Percentiles rank a stretch among this genome's conserved stretches.
These are phyloP conservation scores for Tromatobia lineatoria DNA, from an alignment of 2,888 invertebrate species.

Conservation along the genomic window DNA sequence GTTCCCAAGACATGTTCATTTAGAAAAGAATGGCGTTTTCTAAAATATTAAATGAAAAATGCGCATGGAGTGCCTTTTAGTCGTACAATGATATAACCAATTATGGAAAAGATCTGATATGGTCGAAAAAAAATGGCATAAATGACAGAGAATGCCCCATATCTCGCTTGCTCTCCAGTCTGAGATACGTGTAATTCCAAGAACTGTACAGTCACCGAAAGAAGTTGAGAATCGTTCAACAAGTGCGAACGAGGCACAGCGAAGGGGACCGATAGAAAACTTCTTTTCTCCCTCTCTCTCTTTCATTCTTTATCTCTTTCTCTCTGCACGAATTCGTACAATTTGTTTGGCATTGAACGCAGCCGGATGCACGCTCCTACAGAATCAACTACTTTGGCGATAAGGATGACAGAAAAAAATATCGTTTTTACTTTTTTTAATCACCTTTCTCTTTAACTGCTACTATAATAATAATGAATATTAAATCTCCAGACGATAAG, in stretches of 20 bases:
- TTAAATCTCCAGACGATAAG: not conserved
- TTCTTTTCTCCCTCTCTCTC: conserved; percentile 3
- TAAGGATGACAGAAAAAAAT: conserved; percentile 29
- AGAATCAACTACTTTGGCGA: conserved; percentile 44
- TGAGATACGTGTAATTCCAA: conserved; percentile 80
- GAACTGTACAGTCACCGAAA: conserved; percentile 80
- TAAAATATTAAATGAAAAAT: too few relatives aligned
- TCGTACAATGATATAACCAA: too few relatives aligned
- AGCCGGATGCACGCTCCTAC: conserved; percentile 55
- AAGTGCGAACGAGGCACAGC: not conserved
- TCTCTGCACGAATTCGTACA: conserved; percentile 38
- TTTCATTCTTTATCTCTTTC: conserved; percentile 5
- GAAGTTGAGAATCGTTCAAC: conserved; percentile 38
- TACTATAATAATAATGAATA: conserved; percentile 1
- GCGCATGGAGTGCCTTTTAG: too few relatives aligned
- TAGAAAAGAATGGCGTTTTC: too few relatives aligned
- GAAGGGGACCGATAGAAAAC: conserved; percentile 38
- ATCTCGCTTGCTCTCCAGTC: conserved; percentile 70
- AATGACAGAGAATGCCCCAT: not conserved
- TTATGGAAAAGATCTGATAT: too few relatives aligned
- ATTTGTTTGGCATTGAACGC: conserved; percentile 51
- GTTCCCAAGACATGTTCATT: too few relatives aligned
- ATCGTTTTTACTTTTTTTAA: conserved; percentile 6
- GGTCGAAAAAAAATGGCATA: too few relatives aligned
- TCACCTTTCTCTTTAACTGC: not conserved